Base-by-base conservation (phyloP, 2,113 vertebrate genomes). In the Chlorodrepanis virens region DNA sequence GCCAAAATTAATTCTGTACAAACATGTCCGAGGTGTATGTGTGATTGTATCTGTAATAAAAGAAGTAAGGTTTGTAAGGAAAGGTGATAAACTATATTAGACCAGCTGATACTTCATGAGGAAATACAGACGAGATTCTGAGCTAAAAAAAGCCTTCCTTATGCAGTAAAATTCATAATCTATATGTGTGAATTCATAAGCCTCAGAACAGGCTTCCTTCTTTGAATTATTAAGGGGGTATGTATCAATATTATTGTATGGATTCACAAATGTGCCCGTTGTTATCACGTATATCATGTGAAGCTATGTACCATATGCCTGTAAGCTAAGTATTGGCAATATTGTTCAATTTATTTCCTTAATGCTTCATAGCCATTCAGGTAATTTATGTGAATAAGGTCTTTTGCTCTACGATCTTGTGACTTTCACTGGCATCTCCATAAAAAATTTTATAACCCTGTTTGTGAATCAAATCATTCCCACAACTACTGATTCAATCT, bases 391-490 rank as follows among this genome's bases (percentile, higher is more conserved):
- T 93, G 98, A 95, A 97, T 96, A 97, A 93, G 94, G 96, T 92
- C 96, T 97, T 97, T 96, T 97, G 71, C 96, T 97, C 87, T 95
- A 97, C 50, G 93, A 98, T 98, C 96, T 97, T 98, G 94, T 97
- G 98, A 97, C 97, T 98, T 98, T 96, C 95, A 85, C 87, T 93
- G 95, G 96, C 91, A 96, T 97, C 93, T 97, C 96, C 95, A 92
- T 97, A 98, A 98, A 98, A 98, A 98, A 98, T 98, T 98, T 98
- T 98, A 98, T 98, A 97, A 97, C 97, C 97, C 95, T 98, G 96
- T 98, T 98, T 98, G 98, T 97, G 97, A 98, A 98, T 98, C 96
- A 97, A 97, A 98, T 97, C 93, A 97, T 97, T 98, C 97, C 96
- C 97, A 96, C 96, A 97, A 96, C 97, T 97, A 97, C 96, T 90